phyloP scores from a whole-genome alignment of 2,797 vertebrate genomes.

The Notamacropus eugenii region DNA sequence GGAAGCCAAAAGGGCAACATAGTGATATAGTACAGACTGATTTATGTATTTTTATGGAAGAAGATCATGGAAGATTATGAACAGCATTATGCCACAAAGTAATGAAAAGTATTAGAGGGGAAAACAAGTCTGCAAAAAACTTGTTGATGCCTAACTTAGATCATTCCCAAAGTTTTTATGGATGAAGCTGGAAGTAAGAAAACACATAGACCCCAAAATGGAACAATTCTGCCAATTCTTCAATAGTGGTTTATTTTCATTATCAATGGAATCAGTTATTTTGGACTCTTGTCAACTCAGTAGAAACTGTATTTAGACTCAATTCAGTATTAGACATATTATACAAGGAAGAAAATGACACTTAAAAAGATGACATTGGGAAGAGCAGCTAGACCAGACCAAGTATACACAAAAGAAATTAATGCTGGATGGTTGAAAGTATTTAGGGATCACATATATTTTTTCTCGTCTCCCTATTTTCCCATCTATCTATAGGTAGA shows the following conservation, averaged over 20 bases:
- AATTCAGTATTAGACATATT: background rate
- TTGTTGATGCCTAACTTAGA: background rate
- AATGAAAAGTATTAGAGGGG: background rate
- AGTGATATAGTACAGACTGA: background rate
- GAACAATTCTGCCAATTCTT: background rate
- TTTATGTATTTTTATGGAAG: background rate
- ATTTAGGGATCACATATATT: background rate
- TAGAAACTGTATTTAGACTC: background rate
- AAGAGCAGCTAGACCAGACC: background rate
- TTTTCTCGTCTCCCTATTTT: background rate
- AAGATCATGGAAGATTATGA: background rate
- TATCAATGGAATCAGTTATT: background rate
- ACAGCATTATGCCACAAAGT: background rate
- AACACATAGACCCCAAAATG: background rate
- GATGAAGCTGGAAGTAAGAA: background rate
- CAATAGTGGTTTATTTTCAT: background rate
- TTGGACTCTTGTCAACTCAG: background rate
- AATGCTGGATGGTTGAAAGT: background rate
- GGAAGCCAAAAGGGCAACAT: background rate
- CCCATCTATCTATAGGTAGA: background rate
- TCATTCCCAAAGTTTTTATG: background rate
- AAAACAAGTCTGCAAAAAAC: background rate
- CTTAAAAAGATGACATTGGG: background rate
- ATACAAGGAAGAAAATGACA: background rate
- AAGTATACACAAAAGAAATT: background rate